Base-by-base conservation (phyloP, 1,140 invertebrate species). In the Diachasma alloeum region DNA sequence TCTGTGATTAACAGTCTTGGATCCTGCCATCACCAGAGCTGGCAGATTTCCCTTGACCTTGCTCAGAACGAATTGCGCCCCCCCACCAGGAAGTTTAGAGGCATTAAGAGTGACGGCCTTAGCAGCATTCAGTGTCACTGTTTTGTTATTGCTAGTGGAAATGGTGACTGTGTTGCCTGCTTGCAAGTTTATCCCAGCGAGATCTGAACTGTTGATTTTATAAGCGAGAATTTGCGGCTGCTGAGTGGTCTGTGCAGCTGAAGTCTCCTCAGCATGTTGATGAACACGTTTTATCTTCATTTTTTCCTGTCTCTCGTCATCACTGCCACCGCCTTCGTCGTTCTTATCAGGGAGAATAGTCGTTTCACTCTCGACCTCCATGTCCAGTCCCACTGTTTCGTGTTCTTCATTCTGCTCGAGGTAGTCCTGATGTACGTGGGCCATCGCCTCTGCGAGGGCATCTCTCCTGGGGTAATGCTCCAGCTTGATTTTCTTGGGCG, bases 381-480 rank as follows among this genome's bases (percentile, higher is more conserved):
- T 87, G 78, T 88, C 84, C 42, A 86, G 53, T 17, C 86, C 83
- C 4, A 86, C 82, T 5, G 13, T 17, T 1, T 15, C 31, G 10
- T 80, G 37, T 5, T 82, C 73, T n/a, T 80, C 77, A 2, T 72
- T 10, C 19, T 83, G 80, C 13, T 83, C 82, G 0, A 82, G 26
- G 67, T 81, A 85, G 74, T 88, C 87, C 4, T 80, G 80, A 42
- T 89, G 83, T 44, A 88, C 85, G 13, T 89, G 80, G 10, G 84
- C 84, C 84, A 89, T 88, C 1, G 86, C 83, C 53, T 84, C 79
- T 17, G 85, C 83, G 24, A 89, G 78, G 70, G 82, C 76, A 78
- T 89, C 86, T 48, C 79, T 77, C 9, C 59, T 56, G 36, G 72
- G 76, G 13, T 72, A 44, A 22, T 36, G 48, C 31, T 81, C 78